These are phyloP conservation scores for Podilymbus podiceps DNA, from an alignment of 2,113 vertebrate species.

Conservation along the genomic window DNA sequence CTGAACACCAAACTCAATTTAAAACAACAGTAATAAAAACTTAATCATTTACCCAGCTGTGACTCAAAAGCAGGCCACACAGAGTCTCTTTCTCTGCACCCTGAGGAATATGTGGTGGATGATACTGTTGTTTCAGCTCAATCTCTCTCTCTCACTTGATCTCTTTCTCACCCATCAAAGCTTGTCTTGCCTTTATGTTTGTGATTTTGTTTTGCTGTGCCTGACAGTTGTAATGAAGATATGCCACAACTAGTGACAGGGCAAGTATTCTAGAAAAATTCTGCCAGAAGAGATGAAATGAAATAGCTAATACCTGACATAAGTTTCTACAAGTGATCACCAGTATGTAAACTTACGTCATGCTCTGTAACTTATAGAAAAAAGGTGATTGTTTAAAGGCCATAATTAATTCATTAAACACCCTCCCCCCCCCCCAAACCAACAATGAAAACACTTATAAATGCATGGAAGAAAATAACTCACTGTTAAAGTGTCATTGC, in stretches of 20 bases:
- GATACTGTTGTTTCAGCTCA: neutral
- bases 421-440: too few relatives aligned
- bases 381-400: neutral
- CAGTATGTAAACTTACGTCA: neutral
- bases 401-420: neutral
- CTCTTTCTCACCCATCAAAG: neutral
- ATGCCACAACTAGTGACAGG: neutral
- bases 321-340: neutral
- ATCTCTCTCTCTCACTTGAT: neutral
- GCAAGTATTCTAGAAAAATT: neutral
- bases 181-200: neutral
- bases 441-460: neutral
- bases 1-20: neutral
- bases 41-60: neutral
- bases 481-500: neutral
- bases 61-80: neutral
- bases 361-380: neutral
- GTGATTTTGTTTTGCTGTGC: neutral
- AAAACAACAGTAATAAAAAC: neutral
- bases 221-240: conserved; percentile 21
- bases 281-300: neutral
- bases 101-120: neutral
- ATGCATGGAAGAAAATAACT: neutral
- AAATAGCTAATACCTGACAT: neutral
- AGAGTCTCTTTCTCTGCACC: neutral